Base-by-base conservation (phyloP, 2,113 vertebrate genomes). In the Pterocles burchelli region DNA sequence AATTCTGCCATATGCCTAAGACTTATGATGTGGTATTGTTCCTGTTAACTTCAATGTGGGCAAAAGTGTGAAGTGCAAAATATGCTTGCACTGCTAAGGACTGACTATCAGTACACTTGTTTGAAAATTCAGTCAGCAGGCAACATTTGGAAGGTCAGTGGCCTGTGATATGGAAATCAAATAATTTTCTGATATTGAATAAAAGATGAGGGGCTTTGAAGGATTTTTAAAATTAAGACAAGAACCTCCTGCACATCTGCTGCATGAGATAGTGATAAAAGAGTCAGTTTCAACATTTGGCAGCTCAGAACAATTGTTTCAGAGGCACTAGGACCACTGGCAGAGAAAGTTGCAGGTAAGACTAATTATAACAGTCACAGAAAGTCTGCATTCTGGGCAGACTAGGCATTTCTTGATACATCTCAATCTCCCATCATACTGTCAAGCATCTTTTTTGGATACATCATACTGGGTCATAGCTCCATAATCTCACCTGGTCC, bases 61-160 rank as follows among this genome's bases (percentile, higher is more conserved):
- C 31, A 66, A 62, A 94, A 92, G n/a, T 70, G 36, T 77, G 72
- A 95, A 77, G 68, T 46, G 22, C 24, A 84, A 94, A 95, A 92
- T 76, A 73, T 52, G 49, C 41, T 90, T 83, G 75, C 24, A 52
- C 19, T 79, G 29, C 67, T 76, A 38, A 76, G 58, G 63, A 86
- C 41, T 38, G 82, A 55, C 74, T 86, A n/a, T 28, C 55, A 46
- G 55, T 59, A 86, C 19, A 36, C 31, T 84, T 62, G 21, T 70
- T 55, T 63, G 89, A 91, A 91, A 95, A 74, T 87, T 62, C 80
- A 51, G 51, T 81, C 61, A 89, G 45, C 25, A 74, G 51, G 80
- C 26, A 89, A 65, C 29, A 76, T 85, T 94, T 62, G 55, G 70
- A 88, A 93, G 62, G 78, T 76, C 78, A 85, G 81, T 87, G 46